Evolutionary conservation across 2,797 vertebrate genomes (phyloP), one percentile per base, ranked within the genome.

Genomic region (Myoxocephalus aenaeus): DNA sequence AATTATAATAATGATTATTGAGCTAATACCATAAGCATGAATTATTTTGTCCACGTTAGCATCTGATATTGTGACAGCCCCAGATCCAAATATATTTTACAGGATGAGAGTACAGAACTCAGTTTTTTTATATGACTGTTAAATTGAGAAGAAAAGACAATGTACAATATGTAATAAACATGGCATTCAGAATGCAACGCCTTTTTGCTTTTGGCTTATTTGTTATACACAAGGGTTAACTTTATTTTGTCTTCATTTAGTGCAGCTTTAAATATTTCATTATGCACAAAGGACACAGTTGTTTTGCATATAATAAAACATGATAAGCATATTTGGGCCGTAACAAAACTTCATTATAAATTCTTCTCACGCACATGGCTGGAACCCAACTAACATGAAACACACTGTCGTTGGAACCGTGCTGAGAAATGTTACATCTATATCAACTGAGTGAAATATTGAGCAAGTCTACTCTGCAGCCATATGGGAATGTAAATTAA

Each of bases 401-500:
- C 44, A 38, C 9, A n/a, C 15, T 56, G 34, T 22, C 14, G 17
- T 15, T 70, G 50, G 22, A 70, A 11, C 34, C 7, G 2, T 20
- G 13, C 25, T 22, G 27, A 63, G 53, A 46, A 38, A 12, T 65
- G 25, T 12, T 46, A 10, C 62, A 62, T 34, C 34, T 11, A 34
- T 66, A 65, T 46, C 22, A 7, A 22, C 59, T 48, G 14, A 13
- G 11, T 27, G 9, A 36, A 40, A 54, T 59, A 18, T 25, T 59
- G 38, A 25, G 48, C 32, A 15, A 0, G 38, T 50, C 40, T 67
- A 46, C 44, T 17, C 15, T 46, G 8, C 66, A 40, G 50, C 54
- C 65, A 79, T 53, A 68, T 75, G 51, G 62, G 56, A 56, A 72
- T 40, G 22, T 62, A 58, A 67, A 73, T 53, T 22, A n/a, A 64